These are phyloP conservation scores for Gambusia yucatana DNA, from an alignment of 2,797 vertebrate genomes.

Conservation along the genomic window DNA sequence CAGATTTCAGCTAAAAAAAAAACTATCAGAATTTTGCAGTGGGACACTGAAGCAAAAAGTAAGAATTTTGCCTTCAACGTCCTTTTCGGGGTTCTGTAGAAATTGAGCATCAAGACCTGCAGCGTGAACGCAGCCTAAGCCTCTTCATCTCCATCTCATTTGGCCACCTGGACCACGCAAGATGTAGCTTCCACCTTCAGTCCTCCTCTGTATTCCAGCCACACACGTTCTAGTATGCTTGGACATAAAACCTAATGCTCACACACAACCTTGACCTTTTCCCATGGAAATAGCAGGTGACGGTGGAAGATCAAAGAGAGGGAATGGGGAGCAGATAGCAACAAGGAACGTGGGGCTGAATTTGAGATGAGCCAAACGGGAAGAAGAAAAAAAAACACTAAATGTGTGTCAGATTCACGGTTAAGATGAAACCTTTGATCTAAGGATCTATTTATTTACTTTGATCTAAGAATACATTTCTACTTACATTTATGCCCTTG, in stretches of 20 bases:
- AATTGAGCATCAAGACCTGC: background rate
- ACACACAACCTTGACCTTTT: conserved; percentile 78
- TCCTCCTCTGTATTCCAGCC: conserved; percentile 51
- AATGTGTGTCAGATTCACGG: conserved; percentile 2
- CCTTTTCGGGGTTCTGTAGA: too few relatives aligned
- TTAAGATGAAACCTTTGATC: conserved; percentile 29
- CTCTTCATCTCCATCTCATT: background rate
- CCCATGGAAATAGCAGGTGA: conserved; percentile 55
- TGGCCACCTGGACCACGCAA: conserved; percentile 33
- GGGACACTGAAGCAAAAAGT: too few relatives aligned
- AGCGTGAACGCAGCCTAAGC: too few relatives aligned
- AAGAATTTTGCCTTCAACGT: too few relatives aligned
- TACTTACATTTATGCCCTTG: background rate
- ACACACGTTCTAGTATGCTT: conserved; percentile 43
- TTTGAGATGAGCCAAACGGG: conserved; percentile 47
- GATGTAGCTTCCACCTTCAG: conserved; percentile 42
- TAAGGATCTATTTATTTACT: conserved; percentile 4
- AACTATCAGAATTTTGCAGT: too few relatives aligned
- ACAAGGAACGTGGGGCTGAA: conserved; percentile 60
- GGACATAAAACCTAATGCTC: conserved; percentile 43
- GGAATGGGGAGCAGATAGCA: conserved; percentile 15
- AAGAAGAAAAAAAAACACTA: background rate
- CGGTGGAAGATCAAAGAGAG: conserved; percentile 24
- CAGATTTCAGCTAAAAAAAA: too few relatives aligned
- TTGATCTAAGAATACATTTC: background rate